Percentiles rank a stretch among this genome's conserved stretches.
These are phyloP conservation scores for Tetanocera ferruginea DNA, from an alignment of 2,888 invertebrate genomes.

Conservation along the genomic window DNA sequence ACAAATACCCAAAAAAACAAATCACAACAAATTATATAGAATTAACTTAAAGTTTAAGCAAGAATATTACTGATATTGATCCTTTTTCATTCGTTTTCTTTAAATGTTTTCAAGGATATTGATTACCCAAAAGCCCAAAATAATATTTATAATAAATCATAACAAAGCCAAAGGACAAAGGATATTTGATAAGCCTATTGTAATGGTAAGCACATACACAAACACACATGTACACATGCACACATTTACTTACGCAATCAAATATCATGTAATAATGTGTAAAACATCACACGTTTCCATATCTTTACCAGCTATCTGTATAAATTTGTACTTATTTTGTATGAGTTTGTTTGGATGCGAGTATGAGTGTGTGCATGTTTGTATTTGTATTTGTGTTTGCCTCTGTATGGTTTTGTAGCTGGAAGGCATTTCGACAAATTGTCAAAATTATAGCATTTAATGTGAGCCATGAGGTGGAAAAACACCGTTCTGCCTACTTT, in stretches of 20 bases:
- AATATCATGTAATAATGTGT: neutral
- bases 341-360: neutral
- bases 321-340: neutral
- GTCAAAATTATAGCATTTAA: constrained; percentile 65
- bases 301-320: neutral
- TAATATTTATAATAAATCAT: constrained; percentile 18
- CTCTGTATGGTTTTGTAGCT: constrained; percentile 49
- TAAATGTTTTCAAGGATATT: neutral
- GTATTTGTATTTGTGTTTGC: neutral
- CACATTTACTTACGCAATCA: neutral
- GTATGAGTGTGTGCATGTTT: constrained; percentile 44
- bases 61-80: neutral
- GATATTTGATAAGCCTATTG: constrained; percentile 26
- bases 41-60: neutral
- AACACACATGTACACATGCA: neutral
- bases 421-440: constrained; percentile 63
- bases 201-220: neutral
- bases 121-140: neutral
- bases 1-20: neutral
- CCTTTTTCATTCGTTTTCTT: too few relatives aligned
- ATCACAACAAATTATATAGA: neutral
- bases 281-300: neutral
- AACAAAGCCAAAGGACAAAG: constrained; percentile 24
- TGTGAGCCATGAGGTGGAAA: constrained; percentile 27
- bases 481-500: neutral